phyloP scores from a whole-genome alignment of 2,888 invertebrate species.

The Parochlus steinenii region DNA sequence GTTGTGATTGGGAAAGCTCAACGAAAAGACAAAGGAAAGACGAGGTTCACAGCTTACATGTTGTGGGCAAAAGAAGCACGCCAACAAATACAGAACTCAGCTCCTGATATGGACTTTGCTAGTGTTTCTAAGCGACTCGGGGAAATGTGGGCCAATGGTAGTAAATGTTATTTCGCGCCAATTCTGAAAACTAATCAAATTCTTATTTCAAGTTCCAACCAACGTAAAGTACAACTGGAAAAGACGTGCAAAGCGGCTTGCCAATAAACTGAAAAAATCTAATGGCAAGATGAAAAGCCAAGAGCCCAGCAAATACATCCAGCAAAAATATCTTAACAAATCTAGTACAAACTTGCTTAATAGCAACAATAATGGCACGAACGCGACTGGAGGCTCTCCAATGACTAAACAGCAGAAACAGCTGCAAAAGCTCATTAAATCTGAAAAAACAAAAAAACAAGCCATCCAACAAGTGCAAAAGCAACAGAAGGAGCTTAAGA shows the following conservation, averaged over 20 bases:
- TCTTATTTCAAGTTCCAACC: constrained; percentile 23
- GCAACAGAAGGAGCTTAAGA: constrained; percentile 9
- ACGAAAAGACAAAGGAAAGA: constrained; percentile 64
- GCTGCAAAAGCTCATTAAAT: constrained; percentile 7
- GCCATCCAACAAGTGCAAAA: constrained; percentile 10
- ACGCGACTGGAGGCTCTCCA: not conserved
- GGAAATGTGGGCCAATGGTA: constrained; percentile 74
- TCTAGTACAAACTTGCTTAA: constrained; percentile 5
- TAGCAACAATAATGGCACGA: too few species aligned
- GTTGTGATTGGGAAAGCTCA: constrained; percentile 51
- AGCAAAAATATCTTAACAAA: constrained; percentile 11
- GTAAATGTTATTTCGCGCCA: constrained; percentile 17
- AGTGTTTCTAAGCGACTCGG: constrained; percentile 69
- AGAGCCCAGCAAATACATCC: constrained; percentile 11
- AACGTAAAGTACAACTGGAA: constrained; percentile 58
- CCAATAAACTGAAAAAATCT: constrained; percentile 24
- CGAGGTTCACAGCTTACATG: constrained; percentile 76
- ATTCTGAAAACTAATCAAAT: not conserved
- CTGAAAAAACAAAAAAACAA: constrained; percentile 10
- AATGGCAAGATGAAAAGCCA: constrained; percentile 14
- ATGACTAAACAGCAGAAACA: constrained; percentile 10
- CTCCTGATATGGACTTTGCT: constrained; percentile 68
- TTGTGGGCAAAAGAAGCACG: constrained; percentile 77
- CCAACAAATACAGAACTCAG: constrained; percentile 49
- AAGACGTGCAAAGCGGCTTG: constrained; percentile 57